A percentile compares a stretch with the other conserved stretches of the same genome.
phyloP scores from a whole-genome alignment of 1,140 invertebrate species.

The Popillia japonica region DNA sequence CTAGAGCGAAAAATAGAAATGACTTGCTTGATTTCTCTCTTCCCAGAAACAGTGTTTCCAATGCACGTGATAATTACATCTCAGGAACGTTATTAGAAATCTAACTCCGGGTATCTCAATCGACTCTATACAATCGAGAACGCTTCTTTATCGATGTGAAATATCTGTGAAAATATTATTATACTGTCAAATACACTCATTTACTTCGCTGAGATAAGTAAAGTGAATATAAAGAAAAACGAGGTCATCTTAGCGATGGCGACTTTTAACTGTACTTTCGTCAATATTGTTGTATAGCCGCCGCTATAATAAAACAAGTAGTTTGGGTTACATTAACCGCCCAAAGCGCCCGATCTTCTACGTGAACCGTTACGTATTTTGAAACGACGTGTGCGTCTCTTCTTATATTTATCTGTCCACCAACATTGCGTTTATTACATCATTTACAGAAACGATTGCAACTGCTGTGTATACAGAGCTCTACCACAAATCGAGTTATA shows the following conservation, averaged over 20 bases:
- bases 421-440: not conserved
- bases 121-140: not conserved
- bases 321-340: not conserved
- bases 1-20: slow-evolving; percentile 4
- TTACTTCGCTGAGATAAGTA: not conserved
- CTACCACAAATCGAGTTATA: not conserved
- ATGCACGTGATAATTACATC: not conserved
- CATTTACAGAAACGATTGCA: not conserved
- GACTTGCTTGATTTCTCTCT: slow-evolving; percentile 5
- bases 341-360: not conserved
- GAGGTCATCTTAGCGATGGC: not conserved
- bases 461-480: not conserved
- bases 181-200: slow-evolving; percentile 9
- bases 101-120: not conserved
- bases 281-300: slow-evolving; percentile 19
- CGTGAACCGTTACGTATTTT: slow-evolving; percentile 25
- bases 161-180: slow-evolving; percentile 24
- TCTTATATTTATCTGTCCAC: slow-evolving; percentile 22
- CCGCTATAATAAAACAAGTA: slow-evolving; percentile 20
- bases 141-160: slow-evolving; percentile 21
- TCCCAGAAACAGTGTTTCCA: slow-evolving; percentile 12
- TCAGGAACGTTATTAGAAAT: not conserved
- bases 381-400: not conserved
- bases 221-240: slow-evolving; percentile 13
- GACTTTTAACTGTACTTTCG: slow-evolving; percentile 31